These are phyloP conservation scores for Dynastes grantii DNA, from an alignment of 2,888 invertebrate species.

Conservation along the genomic window DNA sequence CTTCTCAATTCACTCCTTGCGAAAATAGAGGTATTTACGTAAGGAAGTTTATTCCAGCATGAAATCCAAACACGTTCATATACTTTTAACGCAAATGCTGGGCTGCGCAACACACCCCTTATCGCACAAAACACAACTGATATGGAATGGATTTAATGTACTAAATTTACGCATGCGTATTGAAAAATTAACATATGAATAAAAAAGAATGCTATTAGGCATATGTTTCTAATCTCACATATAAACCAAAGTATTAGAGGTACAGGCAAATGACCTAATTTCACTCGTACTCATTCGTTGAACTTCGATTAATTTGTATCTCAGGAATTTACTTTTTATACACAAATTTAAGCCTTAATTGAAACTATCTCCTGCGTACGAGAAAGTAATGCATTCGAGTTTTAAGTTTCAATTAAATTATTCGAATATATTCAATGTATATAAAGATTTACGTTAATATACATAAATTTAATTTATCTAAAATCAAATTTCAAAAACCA, in stretches of 20 bases:
- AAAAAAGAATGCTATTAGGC: conserved; percentile 45
- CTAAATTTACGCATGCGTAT: conserved; percentile 50
- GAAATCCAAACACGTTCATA: conserved; percentile 46
- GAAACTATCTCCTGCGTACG: no score
- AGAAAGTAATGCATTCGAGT: no score
- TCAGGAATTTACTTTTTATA: background rate
- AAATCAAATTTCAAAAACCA: no score
- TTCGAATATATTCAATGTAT: no score
- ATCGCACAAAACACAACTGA: conserved; percentile 47
- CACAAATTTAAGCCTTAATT: no score
- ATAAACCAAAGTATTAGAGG: conserved; percentile 28
- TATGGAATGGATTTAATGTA: conserved; percentile 46
- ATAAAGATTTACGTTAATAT: no score
- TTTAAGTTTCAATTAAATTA: no score
- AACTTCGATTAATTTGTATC: background rate
- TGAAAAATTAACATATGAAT: conserved; percentile 45
- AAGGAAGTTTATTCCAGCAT: conserved; percentile 22
- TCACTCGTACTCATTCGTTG: background rate
- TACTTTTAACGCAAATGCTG: conserved; percentile 36
- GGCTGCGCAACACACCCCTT: conserved; percentile 47
- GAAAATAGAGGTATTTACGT: conserved; percentile 30
- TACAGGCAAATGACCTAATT: conserved; percentile 27
- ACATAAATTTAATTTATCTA: no score
- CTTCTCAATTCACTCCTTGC: conserved; percentile 19
- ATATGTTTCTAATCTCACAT: conserved; percentile 38